A percentile compares a stretch with the other conserved stretches of the same genome.
Evolutionary conservation across 35 echinoderm and acorn worm genomes (phyloP).

Genomic region (Ophioderma brevispina): DNA sequence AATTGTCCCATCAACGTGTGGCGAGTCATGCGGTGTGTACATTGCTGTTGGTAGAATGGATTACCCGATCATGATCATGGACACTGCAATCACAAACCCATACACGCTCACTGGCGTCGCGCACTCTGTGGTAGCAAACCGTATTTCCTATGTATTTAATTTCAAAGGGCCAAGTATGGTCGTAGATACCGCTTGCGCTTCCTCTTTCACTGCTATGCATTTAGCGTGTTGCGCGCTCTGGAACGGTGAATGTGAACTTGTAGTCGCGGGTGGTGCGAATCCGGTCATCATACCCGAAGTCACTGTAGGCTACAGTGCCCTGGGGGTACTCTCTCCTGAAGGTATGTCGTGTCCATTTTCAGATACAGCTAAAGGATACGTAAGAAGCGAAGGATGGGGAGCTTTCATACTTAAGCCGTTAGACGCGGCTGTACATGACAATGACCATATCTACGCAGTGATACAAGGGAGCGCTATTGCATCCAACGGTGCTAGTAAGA

Average conservation of each 20-base stretch:
- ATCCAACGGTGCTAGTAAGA: slow-evolving; percentile 77
- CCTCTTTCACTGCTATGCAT: slow-evolving; percentile 87
- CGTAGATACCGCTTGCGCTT: slow-evolving; percentile 88
- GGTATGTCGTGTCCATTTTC: slow-evolving; percentile 91
- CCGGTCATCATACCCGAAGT: slow-evolving; percentile 69
- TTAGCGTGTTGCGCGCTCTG: slow-evolving; percentile 75
- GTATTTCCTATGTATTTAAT: slow-evolving; percentile 90
- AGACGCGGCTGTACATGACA: slow-evolving; percentile 58
- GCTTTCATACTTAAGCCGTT: slow-evolving; percentile 87
- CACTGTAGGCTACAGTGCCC: slow-evolving; percentile 79
- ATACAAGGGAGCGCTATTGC: slow-evolving; percentile 80
- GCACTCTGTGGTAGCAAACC: slow-evolving; percentile 83
- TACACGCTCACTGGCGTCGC: slow-evolving; percentile 90
- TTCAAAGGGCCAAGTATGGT: slow-evolving; percentile 82
- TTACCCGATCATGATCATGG: slow-evolving; percentile 63
- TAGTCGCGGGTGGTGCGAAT: slow-evolving; percentile 74
- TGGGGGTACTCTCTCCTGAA: slow-evolving; percentile 88
- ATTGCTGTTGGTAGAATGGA: slow-evolving; percentile 90
- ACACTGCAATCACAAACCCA: slow-evolving; percentile 66
- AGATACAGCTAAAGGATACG: slow-evolving; percentile 83
- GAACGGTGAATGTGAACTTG: slow-evolving; percentile 81
- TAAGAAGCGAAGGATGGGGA: slow-evolving; percentile 93
- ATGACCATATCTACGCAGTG: slow-evolving; percentile 87
- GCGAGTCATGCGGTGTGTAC: slow-evolving; percentile 74
- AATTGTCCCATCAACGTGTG: slow-evolving; percentile 52